Conservation (phyloP, 2,888 invertebrate genomes). For the Bombylius discolor region DNA sequence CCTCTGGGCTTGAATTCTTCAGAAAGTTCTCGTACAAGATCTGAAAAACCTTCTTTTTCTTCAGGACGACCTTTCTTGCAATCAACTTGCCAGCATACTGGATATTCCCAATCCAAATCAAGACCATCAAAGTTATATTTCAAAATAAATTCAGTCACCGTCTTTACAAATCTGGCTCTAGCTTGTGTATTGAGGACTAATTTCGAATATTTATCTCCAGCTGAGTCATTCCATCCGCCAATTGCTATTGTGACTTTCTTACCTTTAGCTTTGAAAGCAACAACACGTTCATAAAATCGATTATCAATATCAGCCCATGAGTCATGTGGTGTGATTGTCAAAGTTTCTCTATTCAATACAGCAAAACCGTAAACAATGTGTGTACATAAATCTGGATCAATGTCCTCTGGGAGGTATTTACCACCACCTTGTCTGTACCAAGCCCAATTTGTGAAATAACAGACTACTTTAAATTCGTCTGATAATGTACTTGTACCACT, state of each 20-base stretch:
- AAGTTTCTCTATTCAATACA: constrained; percentile 59
- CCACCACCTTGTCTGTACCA: constrained; percentile 79
- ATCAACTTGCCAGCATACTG: constrained; percentile 81
- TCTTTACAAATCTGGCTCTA: constrained; percentile 57
- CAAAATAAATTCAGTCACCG: constrained; percentile 64
- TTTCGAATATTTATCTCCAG: constrained; percentile 75
- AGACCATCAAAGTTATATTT: constrained; percentile 77
- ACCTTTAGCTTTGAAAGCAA: constrained; percentile 54
- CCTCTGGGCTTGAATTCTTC: constrained; percentile 57
- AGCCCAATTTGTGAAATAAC: constrained; percentile 90
- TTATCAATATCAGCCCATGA: constrained; percentile 83
- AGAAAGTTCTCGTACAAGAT: constrained; percentile 60
- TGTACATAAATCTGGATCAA: constrained; percentile 74
- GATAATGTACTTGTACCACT: constrained; percentile 2
- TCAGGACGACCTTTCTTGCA: constrained; percentile 69
- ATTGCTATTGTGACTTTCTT: constrained; percentile 75
- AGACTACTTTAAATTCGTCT: constrained; percentile 61
- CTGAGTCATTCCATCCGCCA: constrained; percentile 93
- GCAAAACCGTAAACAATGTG: constrained; percentile 90
- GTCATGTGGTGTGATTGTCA: constrained; percentile 74
- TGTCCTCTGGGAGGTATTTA: constrained; percentile 68
- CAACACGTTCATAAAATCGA: constrained; percentile 80
- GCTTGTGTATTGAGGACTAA: constrained; percentile 61
- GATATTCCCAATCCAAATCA: constrained; percentile 91
- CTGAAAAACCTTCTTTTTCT: constrained; percentile 67